Base-by-base conservation (phyloP, 2,113 vertebrate genomes). In the Hippocampus barbouri region DNA sequence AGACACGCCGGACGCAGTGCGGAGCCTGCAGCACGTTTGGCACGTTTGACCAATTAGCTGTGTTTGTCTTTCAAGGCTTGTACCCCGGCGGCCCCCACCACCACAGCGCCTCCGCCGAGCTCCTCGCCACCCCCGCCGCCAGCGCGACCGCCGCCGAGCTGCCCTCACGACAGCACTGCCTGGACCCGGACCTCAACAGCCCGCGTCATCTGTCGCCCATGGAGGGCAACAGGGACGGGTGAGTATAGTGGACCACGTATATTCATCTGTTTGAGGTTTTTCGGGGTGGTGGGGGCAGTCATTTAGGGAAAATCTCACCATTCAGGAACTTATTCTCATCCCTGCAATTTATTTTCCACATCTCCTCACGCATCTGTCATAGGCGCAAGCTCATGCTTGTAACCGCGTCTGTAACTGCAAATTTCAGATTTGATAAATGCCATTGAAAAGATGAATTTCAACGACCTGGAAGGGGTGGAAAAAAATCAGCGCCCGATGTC, bases 161-260 rank as follows among this genome's bases (percentile, higher is more conserved):
- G 72, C 83, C 94, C 59, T 82, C 94, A 65, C 90, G 93, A 69
- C 94, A 93, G 66, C 93, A 93, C 78, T 82, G 93, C 1, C 89
- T 97, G 66, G 96, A 97, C 60, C 86, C 90, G 0, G 72, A 93
- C 79, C 89, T 94, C n/a, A 49, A 90, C 84, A 92, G 92, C 79
- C 88, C 94, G 57, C 96, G 95, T 72, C 95, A 97, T 67, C 92
- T 95, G 86, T 92, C 95, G 7, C 94, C 94, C 1, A 71, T 96
- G 90, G 85, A 92, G 0, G 77, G 87, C 72, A 56, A 92, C 34
- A 92, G 93, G 86, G 95, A 98, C 0, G 93, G 96, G 97, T 99
- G 93, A 40, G 96, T 90, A 63, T 21, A 2, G 11, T 8, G 53
- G 53, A n/a, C 53, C 15, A 15, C 47, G 15, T 16, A 5, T 18